Conservation (phyloP, 2,888 invertebrate species). For the Diplazon laetatorius region DNA sequence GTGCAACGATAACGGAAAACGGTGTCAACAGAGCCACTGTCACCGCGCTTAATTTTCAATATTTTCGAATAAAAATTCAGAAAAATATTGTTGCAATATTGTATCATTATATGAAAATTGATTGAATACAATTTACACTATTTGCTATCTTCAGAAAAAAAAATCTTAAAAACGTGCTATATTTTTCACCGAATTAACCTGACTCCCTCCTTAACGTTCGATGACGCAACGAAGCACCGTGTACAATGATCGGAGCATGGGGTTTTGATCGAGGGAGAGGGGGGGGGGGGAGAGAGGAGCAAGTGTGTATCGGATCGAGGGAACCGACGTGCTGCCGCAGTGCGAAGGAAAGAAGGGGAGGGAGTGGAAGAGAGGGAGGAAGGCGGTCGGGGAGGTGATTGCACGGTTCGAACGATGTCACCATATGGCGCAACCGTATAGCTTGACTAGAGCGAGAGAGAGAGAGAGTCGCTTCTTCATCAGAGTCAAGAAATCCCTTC, state of each 20-base stretch:
- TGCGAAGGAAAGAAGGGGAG: conserved; percentile 9
- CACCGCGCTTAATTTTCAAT: no score
- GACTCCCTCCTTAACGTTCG: conserved; percentile 44
- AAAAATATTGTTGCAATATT: no score
- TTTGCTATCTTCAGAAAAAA: no score
- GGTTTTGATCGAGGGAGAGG: conserved; percentile 35
- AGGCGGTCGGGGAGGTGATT: conserved; percentile 28
- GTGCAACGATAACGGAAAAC: no score
- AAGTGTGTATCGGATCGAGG: conserved; percentile 47
- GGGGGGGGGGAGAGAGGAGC: conserved; percentile 33
- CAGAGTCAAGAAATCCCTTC: no score
- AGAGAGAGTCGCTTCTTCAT: not conserved
- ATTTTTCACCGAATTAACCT: no score
- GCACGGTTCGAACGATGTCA: conserved; percentile 71
- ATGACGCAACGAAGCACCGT: conserved; percentile 53
- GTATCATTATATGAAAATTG: no score
- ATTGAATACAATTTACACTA: no score
- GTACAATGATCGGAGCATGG: not conserved
- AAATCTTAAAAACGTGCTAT: no score
- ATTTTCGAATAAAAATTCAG: no score
- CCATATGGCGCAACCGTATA: conserved; percentile 72
- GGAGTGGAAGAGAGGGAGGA: not conserved
- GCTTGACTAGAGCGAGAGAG: no score
- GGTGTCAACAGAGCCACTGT: no score
- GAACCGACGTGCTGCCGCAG: conserved; percentile 2